These are phyloP conservation scores for Pollenia amentaria DNA, from an alignment of 2,888 invertebrate genomes.

Conservation along the genomic window DNA sequence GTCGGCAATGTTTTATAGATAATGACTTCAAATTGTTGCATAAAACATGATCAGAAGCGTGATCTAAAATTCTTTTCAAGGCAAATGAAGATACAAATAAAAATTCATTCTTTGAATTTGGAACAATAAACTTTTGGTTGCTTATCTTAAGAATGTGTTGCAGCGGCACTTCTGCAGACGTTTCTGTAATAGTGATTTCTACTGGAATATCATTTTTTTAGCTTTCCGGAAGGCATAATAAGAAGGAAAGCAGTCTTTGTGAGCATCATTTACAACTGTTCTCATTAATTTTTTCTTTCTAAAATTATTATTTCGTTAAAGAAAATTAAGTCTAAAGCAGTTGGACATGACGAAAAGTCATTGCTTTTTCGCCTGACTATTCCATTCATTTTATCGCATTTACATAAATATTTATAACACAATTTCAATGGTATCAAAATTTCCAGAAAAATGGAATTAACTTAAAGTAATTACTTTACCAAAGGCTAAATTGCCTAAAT, in stretches of 20 bases:
- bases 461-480: too few relatives aligned
- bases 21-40: conserved; percentile 47
- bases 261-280: not conserved
- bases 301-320: too few relatives aligned
- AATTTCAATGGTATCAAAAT: too few relatives aligned
- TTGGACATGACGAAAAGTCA: too few relatives aligned
- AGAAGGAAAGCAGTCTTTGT: conserved; percentile 4
- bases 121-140: conserved; percentile 26
- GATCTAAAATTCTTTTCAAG: conserved; percentile 18
- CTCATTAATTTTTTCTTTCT: too few relatives aligned
- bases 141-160: not conserved
- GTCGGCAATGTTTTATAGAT: conserved; percentile 33
- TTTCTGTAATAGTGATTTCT: not conserved
- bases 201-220: not conserved
- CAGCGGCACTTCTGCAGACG: not conserved
- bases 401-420: too few relatives aligned
- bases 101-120: conserved; percentile 31
- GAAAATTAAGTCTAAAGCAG: too few relatives aligned
- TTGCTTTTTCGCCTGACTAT: too few relatives aligned
- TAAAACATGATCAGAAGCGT: conserved; percentile 13
- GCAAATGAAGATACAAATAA: conserved; percentile 43
- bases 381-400: too few relatives aligned
- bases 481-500: too few relatives aligned
- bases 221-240: not conserved
- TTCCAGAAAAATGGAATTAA: too few relatives aligned